phyloP scores from a whole-genome alignment of 2,113 vertebrate species.

The Jacana jacana region DNA sequence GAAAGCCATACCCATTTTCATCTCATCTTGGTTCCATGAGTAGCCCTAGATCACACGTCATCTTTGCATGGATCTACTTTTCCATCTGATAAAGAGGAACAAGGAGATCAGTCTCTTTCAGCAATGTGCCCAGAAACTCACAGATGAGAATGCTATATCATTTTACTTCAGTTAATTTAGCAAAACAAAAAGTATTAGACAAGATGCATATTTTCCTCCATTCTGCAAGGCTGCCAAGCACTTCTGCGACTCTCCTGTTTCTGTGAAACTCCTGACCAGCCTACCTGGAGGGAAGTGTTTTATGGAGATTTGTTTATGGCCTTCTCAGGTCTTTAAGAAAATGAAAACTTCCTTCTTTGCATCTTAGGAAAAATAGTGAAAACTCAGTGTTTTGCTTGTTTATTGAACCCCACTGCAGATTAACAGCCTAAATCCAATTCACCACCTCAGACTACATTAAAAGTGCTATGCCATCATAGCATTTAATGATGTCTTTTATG shows the following conservation, averaged over 20 bases:
- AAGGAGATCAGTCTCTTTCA: neutral
- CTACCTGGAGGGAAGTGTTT: neutral
- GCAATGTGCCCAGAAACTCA: neutral
- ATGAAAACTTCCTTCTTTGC: neutral
- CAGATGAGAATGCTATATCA: neutral
- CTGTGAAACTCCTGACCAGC: neutral
- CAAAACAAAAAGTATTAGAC: neutral
- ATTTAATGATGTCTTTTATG: slow-evolving; percentile 65
- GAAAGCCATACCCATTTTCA: neutral
- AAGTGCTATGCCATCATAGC: slow-evolving; percentile 34
- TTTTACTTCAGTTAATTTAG: neutral
- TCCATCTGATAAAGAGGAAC: neutral
- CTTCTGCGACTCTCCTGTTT: neutral
- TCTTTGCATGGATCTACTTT: neutral
- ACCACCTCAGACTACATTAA: slow-evolving; percentile 27
- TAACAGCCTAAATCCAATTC: neutral
- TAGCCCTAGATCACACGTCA: neutral
- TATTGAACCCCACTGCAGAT: neutral
- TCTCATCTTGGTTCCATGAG: neutral
- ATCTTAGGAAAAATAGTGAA: neutral
- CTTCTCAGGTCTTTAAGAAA: neutral
- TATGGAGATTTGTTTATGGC: neutral
- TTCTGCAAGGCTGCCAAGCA: neutral
- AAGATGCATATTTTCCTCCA: neutral
- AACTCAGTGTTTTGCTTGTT: neutral